Evolutionary conservation across 2,888 invertebrate species (phyloP), one percentile per base, ranked within the genome.

Genomic region (Seira ritae): DNA sequence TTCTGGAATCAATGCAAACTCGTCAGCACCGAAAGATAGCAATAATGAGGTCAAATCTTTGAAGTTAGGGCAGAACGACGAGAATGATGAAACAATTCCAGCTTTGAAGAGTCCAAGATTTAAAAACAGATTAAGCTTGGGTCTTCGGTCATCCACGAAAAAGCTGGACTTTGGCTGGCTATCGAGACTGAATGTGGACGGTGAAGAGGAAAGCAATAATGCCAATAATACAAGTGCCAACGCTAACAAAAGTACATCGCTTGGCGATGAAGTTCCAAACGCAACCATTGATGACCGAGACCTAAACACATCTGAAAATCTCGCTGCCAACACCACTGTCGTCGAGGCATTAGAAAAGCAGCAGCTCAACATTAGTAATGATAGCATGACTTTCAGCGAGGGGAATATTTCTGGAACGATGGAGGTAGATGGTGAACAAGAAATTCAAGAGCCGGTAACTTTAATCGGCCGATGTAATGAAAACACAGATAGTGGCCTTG

Each of bases 401-500:
- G 37, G 31, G 19, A 55, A 17, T 55, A 55, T 6, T 15, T 31
- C 31, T 4, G 23, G 22, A 12, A 1, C 8, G n/a, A 72, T 72
- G 72, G 72, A 72, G 0, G 24, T 60, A 4, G 72, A 72, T 23
- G 6, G 0, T 2, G 20, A 68, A 31, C 2, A 24, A 1, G 60
- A 23, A 24, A 15, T 17, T 17, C 17, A 19, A 1, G 31, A 19
- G 22, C 62, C 8, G 22, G 10, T 4, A 67, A 1, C n/a, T 15
- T 15, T n/a, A 2, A 2, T 31, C n/a, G 31, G 37, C 31, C 24
- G 1, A 31, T 68, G 31, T 37, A 68, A 37, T 42, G 78, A 78
- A 8, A 78, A 71, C 17, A 50, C 78, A 1, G 80, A 81, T 20
- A 81, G 80, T 50, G 80, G 80, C 17, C 75, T 81, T n/a, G 72